Percentiles rank a stretch among this genome's conserved stretches.
Evolutionary conservation across 2,888 invertebrate species (phyloP).

Genomic region (Furcula furcula): DNA sequence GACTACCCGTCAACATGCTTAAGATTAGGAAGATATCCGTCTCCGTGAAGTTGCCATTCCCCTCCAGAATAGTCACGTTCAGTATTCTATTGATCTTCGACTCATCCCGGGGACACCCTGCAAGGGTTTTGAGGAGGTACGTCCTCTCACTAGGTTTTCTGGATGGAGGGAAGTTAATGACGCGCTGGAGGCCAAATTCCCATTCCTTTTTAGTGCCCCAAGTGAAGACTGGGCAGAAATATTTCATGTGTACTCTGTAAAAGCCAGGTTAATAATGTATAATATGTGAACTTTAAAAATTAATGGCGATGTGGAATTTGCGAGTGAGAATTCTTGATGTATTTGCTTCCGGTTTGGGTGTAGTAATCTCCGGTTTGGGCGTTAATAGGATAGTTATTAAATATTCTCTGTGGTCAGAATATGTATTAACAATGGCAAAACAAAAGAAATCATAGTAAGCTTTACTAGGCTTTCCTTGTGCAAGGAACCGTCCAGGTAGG

Average conservation of each 20-base stretch:
- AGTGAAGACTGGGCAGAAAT: constrained; percentile 90
- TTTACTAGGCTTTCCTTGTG: too few relatives aligned
- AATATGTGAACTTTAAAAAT: too few relatives aligned
- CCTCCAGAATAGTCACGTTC: constrained; percentile 86
- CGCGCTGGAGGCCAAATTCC: constrained; percentile 90
- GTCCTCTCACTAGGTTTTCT: constrained; percentile 89
- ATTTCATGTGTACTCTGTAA: constrained; percentile 87
- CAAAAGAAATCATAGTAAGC: too few relatives aligned
- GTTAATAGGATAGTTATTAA: too few relatives aligned
- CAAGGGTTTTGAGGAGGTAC: constrained; percentile 88
- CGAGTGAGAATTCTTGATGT: too few relatives aligned
- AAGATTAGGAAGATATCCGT: constrained; percentile 88
- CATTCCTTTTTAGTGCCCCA: constrained; percentile 91
- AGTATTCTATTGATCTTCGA: constrained; percentile 84
- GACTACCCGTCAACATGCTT: constrained; percentile 87
- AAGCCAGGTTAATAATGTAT: too few relatives aligned
- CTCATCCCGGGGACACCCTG: constrained; percentile 88
- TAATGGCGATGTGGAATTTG: too few relatives aligned
- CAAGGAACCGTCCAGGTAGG: too few relatives aligned
- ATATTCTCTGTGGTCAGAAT: too few relatives aligned
- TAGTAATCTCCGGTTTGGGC: too few relatives aligned
- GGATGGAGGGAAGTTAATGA: constrained; percentile 87
- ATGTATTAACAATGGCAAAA: too few relatives aligned
- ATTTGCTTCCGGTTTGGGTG: too few relatives aligned
- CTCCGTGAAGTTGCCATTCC: constrained; percentile 88